Evolutionary conservation across 2,113 vertebrate genomes (phyloP), one percentile per base, ranked within the genome.

Genomic region (Crotalus tigris): DNA sequence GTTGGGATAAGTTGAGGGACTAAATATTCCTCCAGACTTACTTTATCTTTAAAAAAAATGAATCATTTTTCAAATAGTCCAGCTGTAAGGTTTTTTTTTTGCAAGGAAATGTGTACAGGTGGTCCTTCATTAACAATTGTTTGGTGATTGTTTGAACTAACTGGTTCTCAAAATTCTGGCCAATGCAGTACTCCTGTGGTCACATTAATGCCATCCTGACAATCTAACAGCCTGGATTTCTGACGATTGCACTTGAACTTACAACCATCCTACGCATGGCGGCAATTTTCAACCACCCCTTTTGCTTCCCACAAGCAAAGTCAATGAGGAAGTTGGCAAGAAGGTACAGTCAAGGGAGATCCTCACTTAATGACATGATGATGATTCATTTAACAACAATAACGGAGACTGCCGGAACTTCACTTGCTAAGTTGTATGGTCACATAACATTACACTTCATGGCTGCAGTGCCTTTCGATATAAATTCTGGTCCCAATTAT

Each of bases 391-490:
- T 75, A 39, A 39, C n/a, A 39, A 39, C n/a, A 33, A n/a, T 19
- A 81, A 39, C 15, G 2, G n/a, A 39, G n/a, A 81, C 69, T 81
- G 69, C n/a, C 7, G 13, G n/a, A 81, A 39, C 6, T 39, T 33
- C 69, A 81, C 15, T 81, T 81, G 69, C 6, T 19, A 81, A 75
- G 13, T 33, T 13, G 64, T 33, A 33, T 17, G 26, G n/a, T 33
- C 64, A 33, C 64, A 17, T 75, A n/a, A 33, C 64, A 75, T 75
- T 15, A 19, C 15, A 19, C 33, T 81, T n/a, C 17, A 81, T 39
- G n/a, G 17, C n/a, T 5, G 5, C 4, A 2, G 33, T n/a, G n/a
- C 2, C 4, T 75, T 33, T n/a, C 0, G 5, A 33, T 6, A 33
- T n/a, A 75, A 75, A 75, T 75, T 75, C 64, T 33, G n/a, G 5